Evolutionary conservation across 2,888 invertebrate genomes (phyloP), one percentile per base, ranked within the genome.

Genomic region (Drosophila anomalata): DNA sequence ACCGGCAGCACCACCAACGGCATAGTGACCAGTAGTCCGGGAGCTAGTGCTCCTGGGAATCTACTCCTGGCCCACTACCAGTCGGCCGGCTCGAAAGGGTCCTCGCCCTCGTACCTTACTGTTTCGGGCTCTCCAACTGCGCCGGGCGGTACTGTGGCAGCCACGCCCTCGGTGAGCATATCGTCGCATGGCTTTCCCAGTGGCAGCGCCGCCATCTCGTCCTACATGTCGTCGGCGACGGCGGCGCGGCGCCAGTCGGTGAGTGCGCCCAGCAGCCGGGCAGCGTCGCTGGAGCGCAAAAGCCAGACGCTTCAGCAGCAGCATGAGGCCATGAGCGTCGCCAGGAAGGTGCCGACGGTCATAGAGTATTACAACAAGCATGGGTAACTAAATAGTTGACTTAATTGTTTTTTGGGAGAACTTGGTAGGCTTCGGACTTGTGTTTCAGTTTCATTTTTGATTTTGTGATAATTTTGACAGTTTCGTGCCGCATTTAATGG

Each of bases 211-310:
- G 79, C 87, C 33, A 77, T 84, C 42, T 83, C 84, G 41, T 80
- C 84, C 11, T 85, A 83, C 11, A 80, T 81, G 69, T 76, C 70
- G 8, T 70, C 82, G 11, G 88, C 79, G 8, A 80, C 80, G 46
- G 77, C 79, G 11, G 74, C 88, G 5, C 71, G 76, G 0, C 77
- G 90, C 1, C 88, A 90, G 54, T 83, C 85, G 29, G 87, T 89
- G 41, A 91, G 90, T 66, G 89, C 90, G 4, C 89, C 91, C 0
- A 82, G 77, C 46, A 91, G 89, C 54, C 88, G 91, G 29, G 76
- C 91, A 3, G 87, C 90, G n/a, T 91, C 91, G 1, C 62, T 91
- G 51, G 91, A 91, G 51, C 88, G 91, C 24, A 91, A 91, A 54
- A 76, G 89, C 29, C 87, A 87, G 7, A 58, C 68, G 22, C 84